Evolutionary conservation across 1,140 invertebrate species (phyloP).

Genomic region (Euschistus heros): DNA sequence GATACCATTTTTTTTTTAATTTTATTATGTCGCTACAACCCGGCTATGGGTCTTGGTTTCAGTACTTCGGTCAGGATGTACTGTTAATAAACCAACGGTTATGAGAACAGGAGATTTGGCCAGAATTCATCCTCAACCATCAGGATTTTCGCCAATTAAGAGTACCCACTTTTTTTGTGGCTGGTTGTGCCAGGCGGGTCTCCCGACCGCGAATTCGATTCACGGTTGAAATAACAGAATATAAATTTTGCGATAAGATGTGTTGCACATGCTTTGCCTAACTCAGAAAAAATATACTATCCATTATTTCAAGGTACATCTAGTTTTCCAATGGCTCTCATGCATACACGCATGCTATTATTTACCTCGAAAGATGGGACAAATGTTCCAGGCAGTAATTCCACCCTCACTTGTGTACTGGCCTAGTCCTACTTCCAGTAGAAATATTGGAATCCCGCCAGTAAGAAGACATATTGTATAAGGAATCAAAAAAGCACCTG

Average conservation of each 20-base stretch:
- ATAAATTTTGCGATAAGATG: background rate
- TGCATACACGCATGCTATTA: conserved; percentile 16
- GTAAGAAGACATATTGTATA: conserved; percentile 63
- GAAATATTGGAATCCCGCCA: conserved; percentile 79
- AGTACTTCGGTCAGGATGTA: too few relatives aligned
- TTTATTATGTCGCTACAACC: too few relatives aligned
- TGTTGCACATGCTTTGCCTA: background rate
- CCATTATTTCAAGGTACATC: conserved; percentile 20
- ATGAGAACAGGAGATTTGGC: too few relatives aligned
- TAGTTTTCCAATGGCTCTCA: conserved; percentile 24
- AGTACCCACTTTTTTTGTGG: too few relatives aligned
- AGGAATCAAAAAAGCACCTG: conserved; percentile 59
- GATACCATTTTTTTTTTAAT: too few relatives aligned
- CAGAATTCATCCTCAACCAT: too few relatives aligned
- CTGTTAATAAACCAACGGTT: too few relatives aligned
- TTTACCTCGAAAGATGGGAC: conserved; percentile 39
- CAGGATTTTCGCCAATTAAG: too few relatives aligned
- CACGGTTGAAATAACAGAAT: conserved; percentile 25
- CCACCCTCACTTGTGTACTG: conserved; percentile 75
- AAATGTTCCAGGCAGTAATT: conserved; percentile 61
- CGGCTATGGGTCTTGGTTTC: too few relatives aligned
- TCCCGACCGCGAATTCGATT: too few relatives aligned
- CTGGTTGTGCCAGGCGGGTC: too few relatives aligned
- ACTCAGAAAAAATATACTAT: background rate
- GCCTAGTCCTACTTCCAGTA: conserved; percentile 77